Percentiles rank a stretch among this genome's conserved stretches.
phyloP scores from a whole-genome alignment of 1,140 invertebrate genomes.

The Agraylea sexmaculata region DNA sequence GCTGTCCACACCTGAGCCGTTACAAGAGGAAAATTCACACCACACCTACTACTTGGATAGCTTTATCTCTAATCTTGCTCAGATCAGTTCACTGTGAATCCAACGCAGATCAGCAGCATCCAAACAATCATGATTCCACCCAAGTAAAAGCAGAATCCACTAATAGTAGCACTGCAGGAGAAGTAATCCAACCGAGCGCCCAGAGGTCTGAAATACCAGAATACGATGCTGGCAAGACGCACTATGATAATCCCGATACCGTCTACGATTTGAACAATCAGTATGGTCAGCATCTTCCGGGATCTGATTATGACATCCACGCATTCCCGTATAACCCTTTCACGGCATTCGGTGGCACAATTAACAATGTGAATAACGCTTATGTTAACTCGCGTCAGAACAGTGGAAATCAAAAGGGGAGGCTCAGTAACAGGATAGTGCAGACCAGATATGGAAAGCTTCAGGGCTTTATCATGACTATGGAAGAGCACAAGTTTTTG shows the following conservation, averaged over 20 bases:
- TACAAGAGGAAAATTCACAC: too few species aligned
- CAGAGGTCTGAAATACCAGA: slow-evolving; percentile 16
- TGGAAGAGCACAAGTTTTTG: slow-evolving; percentile 58
- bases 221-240: slow-evolving; percentile 18
- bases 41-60: too few species aligned
- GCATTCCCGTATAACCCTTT: slow-evolving; percentile 8
- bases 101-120: slow-evolving; percentile 1
- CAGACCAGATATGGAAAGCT: slow-evolving; percentile 72
- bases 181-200: slow-evolving; percentile 16
- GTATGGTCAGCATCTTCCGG: slow-evolving; percentile 7
- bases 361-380: slow-evolving; percentile 18
- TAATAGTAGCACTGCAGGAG: not conserved
- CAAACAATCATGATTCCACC: not conserved
- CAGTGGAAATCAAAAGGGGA: slow-evolving; percentile 35
- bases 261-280: slow-evolving; percentile 15
- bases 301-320: slow-evolving; percentile 13
- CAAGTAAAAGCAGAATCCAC: not conserved
- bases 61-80: too few species aligned
- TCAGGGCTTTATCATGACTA: slow-evolving; percentile 62
- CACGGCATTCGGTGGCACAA: slow-evolving; percentile 8
- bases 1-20: too few species aligned
- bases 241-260: slow-evolving; percentile 15
- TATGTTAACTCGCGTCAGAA: slow-evolving; percentile 20
- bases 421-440: slow-evolving; percentile 61
- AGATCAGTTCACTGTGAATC: too few species aligned